Evolutionary conservation across 2,113 vertebrate species (phyloP).

Genomic region (Tinamus guttatus): DNA sequence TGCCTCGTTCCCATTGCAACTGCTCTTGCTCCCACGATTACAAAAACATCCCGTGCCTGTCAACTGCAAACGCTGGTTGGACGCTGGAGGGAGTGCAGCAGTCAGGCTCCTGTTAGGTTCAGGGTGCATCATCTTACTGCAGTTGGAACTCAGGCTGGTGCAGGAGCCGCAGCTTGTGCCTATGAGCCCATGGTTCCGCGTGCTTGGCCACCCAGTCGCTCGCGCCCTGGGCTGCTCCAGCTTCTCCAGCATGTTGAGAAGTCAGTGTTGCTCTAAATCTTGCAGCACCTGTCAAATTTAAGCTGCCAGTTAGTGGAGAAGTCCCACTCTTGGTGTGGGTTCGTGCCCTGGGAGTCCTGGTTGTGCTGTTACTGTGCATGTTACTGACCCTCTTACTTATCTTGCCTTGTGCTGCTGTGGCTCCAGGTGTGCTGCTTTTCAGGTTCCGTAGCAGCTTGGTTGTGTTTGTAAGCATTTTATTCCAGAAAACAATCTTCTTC

Average conservation of each 20-base stretch:
- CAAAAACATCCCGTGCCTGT: neutral
- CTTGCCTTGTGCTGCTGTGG: neutral
- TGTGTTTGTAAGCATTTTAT: neutral
- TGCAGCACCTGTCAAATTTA: neutral
- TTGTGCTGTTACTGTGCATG: neutral
- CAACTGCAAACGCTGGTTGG: neutral
- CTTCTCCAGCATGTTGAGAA: neutral
- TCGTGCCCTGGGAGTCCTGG: neutral
- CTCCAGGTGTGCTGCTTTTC: neutral
- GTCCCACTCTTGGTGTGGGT: neutral
- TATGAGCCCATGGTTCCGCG: neutral
- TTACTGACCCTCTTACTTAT: neutral
- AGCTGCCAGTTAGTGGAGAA: neutral
- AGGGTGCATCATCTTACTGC: neutral
- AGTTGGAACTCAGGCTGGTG: neutral
- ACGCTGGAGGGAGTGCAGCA: neutral
- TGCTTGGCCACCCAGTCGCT: neutral
- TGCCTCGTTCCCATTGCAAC: neutral
- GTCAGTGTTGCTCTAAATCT: neutral
- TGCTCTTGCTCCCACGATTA: fast-evolving
- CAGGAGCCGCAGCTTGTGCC: neutral
- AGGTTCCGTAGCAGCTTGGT: neutral
- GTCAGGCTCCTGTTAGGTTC: neutral
- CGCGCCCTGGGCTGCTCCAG: neutral
- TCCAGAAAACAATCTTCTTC: neutral